Conservation (phyloP, 2,797 vertebrate genomes). For the Hafferia zeledoni region DNA sequence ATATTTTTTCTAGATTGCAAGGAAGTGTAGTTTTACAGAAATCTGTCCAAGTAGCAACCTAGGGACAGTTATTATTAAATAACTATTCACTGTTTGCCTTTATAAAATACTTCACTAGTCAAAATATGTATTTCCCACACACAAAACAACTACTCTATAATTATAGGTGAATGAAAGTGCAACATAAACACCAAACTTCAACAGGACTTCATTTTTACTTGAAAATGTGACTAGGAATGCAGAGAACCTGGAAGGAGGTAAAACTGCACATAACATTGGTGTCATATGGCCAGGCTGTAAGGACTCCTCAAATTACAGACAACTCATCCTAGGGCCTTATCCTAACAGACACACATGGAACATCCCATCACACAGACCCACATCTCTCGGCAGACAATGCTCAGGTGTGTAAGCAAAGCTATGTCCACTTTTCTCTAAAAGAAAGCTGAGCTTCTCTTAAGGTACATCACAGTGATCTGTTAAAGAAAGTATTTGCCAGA, state of each 20-base stretch:
- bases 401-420: fast-evolving
- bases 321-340: neutral
- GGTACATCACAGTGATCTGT: no score
- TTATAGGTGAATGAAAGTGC: neutral
- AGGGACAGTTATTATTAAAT: neutral
- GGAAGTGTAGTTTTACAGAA: neutral
- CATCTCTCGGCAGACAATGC: no score
- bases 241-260: neutral
- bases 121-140: neutral
- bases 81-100: neutral
- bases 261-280: fast-evolving
- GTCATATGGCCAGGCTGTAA: neutral
- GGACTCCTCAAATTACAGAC: neutral
- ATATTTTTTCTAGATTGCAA: neutral
- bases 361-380: neutral
- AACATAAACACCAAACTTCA: neutral
- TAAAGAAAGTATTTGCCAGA: neutral
- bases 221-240: fast-evolving
- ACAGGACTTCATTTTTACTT: neutral
- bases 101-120: neutral
- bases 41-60: neutral
- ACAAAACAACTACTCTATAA: neutral
- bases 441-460: neutral
- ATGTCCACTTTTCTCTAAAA: fast-evolving
- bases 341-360: fast-evolving